Percentiles rank a stretch among this genome's conserved stretches.
These are phyloP conservation scores for Rhagophthalmus giganteus DNA, from an alignment of 2,888 invertebrate species.

Conservation along the genomic window DNA sequence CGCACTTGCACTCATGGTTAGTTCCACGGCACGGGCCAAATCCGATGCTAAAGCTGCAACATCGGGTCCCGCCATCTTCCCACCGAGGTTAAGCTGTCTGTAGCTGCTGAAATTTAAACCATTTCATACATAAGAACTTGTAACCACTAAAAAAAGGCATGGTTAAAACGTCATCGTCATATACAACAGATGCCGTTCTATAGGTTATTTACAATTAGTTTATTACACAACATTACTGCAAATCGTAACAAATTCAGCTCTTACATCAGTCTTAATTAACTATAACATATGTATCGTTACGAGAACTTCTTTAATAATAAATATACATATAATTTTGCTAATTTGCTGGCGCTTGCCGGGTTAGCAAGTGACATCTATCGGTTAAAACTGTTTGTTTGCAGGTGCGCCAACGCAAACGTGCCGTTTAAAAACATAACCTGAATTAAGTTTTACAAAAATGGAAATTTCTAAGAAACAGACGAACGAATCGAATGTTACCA, in stretches of 20 bases:
- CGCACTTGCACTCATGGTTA: slow-evolving; percentile 79
- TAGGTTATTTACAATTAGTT: background rate
- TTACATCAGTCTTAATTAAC: slow-evolving; percentile 14
- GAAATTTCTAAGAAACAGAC: background rate
- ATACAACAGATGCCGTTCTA: background rate
- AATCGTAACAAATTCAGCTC: background rate
- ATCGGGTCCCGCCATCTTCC: slow-evolving; percentile 60
- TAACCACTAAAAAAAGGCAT: slow-evolving; percentile 29
- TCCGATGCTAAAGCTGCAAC: slow-evolving; percentile 74
- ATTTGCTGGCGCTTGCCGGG: slow-evolving; percentile 37
- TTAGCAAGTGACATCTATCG: slow-evolving; percentile 35
- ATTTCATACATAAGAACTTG: background rate
- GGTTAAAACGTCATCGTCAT: background rate
- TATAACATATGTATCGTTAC: slow-evolving; percentile 15
- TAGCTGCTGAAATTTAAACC: slow-evolving; percentile 12
- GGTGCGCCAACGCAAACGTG: too few relatives aligned
- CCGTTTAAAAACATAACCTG: background rate
- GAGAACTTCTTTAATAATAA: background rate
- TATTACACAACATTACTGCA: background rate
- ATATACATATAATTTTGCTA: slow-evolving; percentile 10
- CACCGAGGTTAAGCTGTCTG: slow-evolving; percentile 15
- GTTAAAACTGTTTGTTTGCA: background rate
- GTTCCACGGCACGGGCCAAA: slow-evolving; percentile 77
- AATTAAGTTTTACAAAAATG: background rate
- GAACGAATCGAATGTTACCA: slow-evolving; percentile 52